Evolutionary conservation across 2,888 invertebrate species (phyloP).

Genomic region (Agonopterix alstromeriana): DNA sequence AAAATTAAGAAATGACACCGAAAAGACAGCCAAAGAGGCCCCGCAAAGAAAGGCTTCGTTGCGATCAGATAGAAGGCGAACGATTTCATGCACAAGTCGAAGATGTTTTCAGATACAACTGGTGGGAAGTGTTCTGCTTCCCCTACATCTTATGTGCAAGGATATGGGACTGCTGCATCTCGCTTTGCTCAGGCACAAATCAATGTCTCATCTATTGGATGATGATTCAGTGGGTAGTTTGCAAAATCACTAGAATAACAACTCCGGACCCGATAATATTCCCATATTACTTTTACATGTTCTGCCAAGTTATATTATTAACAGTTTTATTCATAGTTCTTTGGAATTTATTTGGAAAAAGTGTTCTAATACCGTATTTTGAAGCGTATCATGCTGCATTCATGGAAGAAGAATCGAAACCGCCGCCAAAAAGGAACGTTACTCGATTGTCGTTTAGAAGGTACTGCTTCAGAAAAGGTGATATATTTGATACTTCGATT

Average conservation of each 20-base stretch:
- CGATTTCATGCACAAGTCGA: constrained; percentile 40
- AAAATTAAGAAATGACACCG: constrained; percentile 28
- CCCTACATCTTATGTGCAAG: constrained; percentile 50
- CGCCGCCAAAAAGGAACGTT: constrained; percentile 9
- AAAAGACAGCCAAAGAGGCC: constrained; percentile 19
- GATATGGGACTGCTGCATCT: constrained; percentile 45
- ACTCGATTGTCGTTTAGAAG: constrained; percentile 39
- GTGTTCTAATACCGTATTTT: constrained; percentile 42
- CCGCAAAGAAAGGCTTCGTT: constrained; percentile 21
- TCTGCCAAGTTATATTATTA: constrained; percentile 51
- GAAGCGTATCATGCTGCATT: constrained; percentile 28
- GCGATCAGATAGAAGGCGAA: constrained; percentile 38
- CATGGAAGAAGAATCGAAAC: constrained; percentile 2
- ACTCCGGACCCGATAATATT: constrained; percentile 54
- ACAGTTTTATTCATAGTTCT: constrained; percentile 34
- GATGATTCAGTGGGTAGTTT: constrained; percentile 55
- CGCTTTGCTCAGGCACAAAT: constrained; percentile 51
- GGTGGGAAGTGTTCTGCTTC: constrained; percentile 62
- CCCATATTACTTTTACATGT: constrained; percentile 61
- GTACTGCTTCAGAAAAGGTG: constrained; percentile 61
- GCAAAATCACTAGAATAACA: constrained; percentile 48
- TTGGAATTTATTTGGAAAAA: constrained; percentile 43
- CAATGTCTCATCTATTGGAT: constrained; percentile 58
- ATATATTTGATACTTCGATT: constrained; percentile 45
- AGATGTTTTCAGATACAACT: constrained; percentile 44